Conservation (phyloP, 2,113 vertebrate species). For the Heliornis fulica region DNA sequence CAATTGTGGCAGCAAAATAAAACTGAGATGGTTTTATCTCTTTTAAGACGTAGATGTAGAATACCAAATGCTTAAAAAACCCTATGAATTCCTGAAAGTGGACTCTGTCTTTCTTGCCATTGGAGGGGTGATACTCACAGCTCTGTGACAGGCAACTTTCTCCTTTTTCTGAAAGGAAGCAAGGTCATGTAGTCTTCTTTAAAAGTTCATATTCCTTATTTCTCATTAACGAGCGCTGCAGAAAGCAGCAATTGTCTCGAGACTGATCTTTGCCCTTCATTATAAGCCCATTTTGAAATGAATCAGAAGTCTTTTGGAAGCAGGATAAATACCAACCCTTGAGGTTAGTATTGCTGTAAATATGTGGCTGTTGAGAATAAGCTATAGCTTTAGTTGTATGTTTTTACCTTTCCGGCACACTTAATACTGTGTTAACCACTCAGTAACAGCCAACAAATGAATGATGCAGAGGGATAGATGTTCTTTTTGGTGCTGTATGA, state of each 20-base stretch:
- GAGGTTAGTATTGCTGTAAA: neutral
- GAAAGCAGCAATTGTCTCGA: neutral
- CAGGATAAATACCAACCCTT: neutral
- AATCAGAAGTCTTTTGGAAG: neutral
- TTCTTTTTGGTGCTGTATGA: neutral
- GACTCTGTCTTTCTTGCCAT: neutral
- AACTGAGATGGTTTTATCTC: neutral
- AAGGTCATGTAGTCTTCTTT: neutral
- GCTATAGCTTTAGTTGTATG: neutral
- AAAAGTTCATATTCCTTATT: neutral
- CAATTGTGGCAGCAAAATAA: neutral
- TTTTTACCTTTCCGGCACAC: neutral
- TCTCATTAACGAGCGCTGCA: neutral
- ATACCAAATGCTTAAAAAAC: neutral
- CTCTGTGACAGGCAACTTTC: neutral
- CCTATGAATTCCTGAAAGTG: fast-evolving
- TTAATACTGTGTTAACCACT: too few species aligned
- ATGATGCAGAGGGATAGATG: neutral
- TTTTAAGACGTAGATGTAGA: neutral
- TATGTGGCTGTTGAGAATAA: neutral
- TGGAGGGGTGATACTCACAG: neutral
- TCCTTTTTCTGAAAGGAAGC: neutral
- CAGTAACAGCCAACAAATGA: neutral
- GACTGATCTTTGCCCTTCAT: neutral
- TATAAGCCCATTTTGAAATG: neutral